These are phyloP conservation scores for Drosophila quinaria DNA, from an alignment of 2,888 invertebrate species.

Conservation along the genomic window DNA sequence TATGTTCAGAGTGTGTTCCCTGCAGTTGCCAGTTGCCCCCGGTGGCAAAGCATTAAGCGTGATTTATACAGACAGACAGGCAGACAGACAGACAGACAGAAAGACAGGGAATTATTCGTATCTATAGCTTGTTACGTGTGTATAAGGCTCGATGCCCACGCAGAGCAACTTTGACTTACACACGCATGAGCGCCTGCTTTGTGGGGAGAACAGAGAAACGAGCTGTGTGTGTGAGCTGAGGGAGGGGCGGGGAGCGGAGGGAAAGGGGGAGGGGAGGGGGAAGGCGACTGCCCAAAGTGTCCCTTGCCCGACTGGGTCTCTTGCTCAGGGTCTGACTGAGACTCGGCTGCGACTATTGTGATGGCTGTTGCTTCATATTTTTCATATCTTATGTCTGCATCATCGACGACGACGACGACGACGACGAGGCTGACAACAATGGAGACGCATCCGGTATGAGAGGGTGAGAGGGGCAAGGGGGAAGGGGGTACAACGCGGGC, in stretches of 20 bases:
- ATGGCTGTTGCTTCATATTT: constrained; percentile 78
- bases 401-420: constrained; percentile 62
- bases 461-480: neutral
- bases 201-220: constrained; percentile 8
- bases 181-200: constrained; percentile 68
- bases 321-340: neutral
- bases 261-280: neutral
- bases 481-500: constrained; percentile 3
- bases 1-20: constrained; percentile 47
- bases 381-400: constrained; percentile 81
- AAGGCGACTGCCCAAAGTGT: constrained; percentile 36
- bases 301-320: constrained; percentile 42
- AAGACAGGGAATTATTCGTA: constrained; percentile 3
- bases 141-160: constrained; percentile 50
- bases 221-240: neutral
- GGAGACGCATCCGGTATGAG: constrained; percentile 17
- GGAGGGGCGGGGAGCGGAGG: constrained; percentile 1
- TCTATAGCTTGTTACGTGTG: constrained; percentile 38
- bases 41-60: constrained; percentile 63
- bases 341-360: constrained; percentile 60
- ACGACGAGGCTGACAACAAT: constrained; percentile 70
- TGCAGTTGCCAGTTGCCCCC: constrained; percentile 17
- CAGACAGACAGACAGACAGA: constrained; percentile 4
- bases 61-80: constrained; percentile 58
- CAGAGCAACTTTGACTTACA: constrained; percentile 41